Evolutionary conservation across 2,888 invertebrate species (phyloP), one percentile per base, ranked within the genome.

Genomic region (Scaptomyza polygonia): DNA sequence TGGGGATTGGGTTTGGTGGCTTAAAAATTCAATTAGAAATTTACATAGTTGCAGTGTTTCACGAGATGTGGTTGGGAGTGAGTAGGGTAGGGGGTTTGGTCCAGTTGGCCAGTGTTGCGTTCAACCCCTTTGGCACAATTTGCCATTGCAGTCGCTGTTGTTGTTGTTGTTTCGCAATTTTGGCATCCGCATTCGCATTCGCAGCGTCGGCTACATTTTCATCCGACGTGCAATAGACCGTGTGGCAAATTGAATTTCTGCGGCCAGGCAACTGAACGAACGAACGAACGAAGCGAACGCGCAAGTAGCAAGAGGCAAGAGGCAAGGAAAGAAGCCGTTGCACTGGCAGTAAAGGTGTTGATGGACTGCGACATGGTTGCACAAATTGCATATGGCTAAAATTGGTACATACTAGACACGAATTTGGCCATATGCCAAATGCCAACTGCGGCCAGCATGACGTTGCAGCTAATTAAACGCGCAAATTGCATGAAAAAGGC

Each of bases 391-490:
- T 70, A 70, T 75, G 58, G 66, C 76, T 56, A 40, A 16, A 39
- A 39, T 44, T 44, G 44, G 55, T 9, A 34, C 27, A 54, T 49
- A n/a, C n/a, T n/a, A 53, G 59, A 63, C 51, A 59, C 44, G 44
- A 57, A 51, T 57, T 63, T 75, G 73, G 73, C 73, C 71, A 58
- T 49, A 66, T 74, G 66, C 73, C 73, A 74, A 71, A 64, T 34
- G 21, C 32, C 32, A 61, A 45, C 16, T 67, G 66, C 55, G 29
- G 59, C 69, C 52, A 49, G 36, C 59, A 64, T 66, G 61, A 67
- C 57, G 70, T 67, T 77, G 84, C 84, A 80, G 86, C 86, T 82
- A 82, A 82, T 82, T 84, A 82, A 82, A 78, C 80, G 68, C 78
- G 69, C 72, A 82, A 84, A 84, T 74, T 68, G 84, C 61, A 76